Base-by-base conservation (phyloP, 2,888 invertebrate genomes). In the Drosophila eohydei region DNA sequence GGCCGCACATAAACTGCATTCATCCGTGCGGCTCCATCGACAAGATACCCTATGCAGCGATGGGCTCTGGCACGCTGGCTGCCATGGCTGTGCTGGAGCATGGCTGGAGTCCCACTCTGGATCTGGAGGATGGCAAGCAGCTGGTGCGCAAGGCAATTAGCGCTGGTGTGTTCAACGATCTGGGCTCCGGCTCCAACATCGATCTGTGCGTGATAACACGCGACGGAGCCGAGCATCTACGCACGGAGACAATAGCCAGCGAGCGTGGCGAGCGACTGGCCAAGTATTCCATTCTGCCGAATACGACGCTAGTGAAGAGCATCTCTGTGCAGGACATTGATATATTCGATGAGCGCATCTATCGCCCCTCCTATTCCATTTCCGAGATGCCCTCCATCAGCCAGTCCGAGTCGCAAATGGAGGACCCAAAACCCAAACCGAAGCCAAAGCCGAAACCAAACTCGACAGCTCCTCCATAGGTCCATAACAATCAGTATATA, bases 161-260 rank as follows among this genome's bases (percentile, higher is more conserved):
- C 56, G 98, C 98, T 86, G 99, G 99, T 94, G 98, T 99, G 86
- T 98, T 98, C 93, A 98, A 99, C 93, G 99, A 99, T 93, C 94
- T 99, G 87, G 98, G 97, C 21, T 99, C 99, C 52, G 99, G 99
- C 52, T 98, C 97, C 32, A 98, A 98, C 93, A 95, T 99, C 28
- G 99, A 99, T 93, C 92, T 99, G 56, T 98, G 98, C 91, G 95
- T 99, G 16, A 98, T 99, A 87, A 96, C 97, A 6, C 96, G 95
- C 81, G 96, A 95, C 30, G 94, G 95, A 12, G 96, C 96, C 11
- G 96, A 97, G 65, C 97, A 97, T 91, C 93, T 97, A 67, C 95
- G 98, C 74, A 97, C 98, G 38, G 98, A 96, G 92, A 97, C 98
- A 83, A 94, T 96, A 89, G 96, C 98, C 32, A 97, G 97, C 92